Base-by-base conservation (phyloP, 2,888 invertebrate species). In the Stenurella melanura region DNA sequence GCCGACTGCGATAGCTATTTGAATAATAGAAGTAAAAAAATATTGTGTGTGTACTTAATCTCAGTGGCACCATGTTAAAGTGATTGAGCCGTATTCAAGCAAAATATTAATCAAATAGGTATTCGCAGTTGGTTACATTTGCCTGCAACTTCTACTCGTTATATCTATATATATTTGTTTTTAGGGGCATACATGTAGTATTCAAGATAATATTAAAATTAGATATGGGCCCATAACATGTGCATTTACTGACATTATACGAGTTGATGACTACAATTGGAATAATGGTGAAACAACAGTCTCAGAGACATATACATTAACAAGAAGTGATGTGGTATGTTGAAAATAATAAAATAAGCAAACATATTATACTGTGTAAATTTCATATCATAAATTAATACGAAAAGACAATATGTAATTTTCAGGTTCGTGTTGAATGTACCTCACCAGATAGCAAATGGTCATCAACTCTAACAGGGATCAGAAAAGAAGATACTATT, bases 241-340 rank as follows among this genome's bases (percentile, higher is more conserved):
- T 85, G 87, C 90, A 30, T 95, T 95, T 87, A 92, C 91, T 82
- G 96, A 96, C 87, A 92, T 96, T 21, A 86, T 95, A 60, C 92
- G 96, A 78, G 90, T 92, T 18, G 92, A 92, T 74, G 96, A 96
- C 85, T 91, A 90, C 73, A 90, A 90, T 68, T 91, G 92, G 17
- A 90, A 90, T 11, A 89, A 93, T 60, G 93, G 93, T 0, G 86
- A 90, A 0, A 89, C 92, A 0, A 90, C 83, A 17, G 77, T 89
- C 54, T 92, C 92, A 0, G 91, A 91, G 64, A 90, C 90, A 0
- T 96, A 95, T 85, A 90, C 90, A 12, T 89, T 96, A 56, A 91
- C 90, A 76, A 88, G 90, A 38, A 95, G 94, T 78, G 96, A 96
- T 87, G 94, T 94, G 85, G 89, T 89, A 82, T 78, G 85, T 83